Conservation (phyloP, 2,888 invertebrate genomes). For the Sussaba pulchella region DNA sequence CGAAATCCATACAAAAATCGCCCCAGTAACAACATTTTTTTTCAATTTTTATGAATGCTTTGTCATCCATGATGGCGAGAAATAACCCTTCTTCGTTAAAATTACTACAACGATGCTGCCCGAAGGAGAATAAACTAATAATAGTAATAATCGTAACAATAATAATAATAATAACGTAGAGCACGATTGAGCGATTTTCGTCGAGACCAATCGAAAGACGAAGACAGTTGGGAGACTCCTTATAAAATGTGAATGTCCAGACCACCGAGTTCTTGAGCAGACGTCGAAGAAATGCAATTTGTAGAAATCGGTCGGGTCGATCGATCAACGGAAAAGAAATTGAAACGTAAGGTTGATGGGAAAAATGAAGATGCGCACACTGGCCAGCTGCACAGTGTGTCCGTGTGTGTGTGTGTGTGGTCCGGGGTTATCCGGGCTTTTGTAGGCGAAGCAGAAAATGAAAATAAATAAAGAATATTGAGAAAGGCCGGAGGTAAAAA, state of each 20-base stretch:
- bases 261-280: neutral
- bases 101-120: too few species aligned
- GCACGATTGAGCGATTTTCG: neutral
- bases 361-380: conserved; percentile 22
- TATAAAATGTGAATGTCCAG: conserved; percentile 10
- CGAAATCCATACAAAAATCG: conserved; percentile 27
- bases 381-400: conserved; percentile 2
- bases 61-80: too few species aligned
- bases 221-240: conserved; percentile 12
- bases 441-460: neutral
- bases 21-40: too few species aligned
- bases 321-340: conserved; percentile 34
- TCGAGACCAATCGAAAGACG: neutral
- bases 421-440: conserved; percentile 4
- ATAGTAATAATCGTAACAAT: too few species aligned
- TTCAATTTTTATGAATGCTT: too few species aligned
- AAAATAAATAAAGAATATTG: neutral
- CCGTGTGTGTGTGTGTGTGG: neutral
- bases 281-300: conserved; percentile 20
- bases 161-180: conserved; percentile 18
- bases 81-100: too few species aligned
- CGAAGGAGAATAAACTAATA: too few species aligned
- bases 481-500: neutral
- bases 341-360: neutral
- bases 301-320: conserved; percentile 9